phyloP scores from a whole-genome alignment of 2,888 invertebrate genomes.

The Lottia gigantea region DNA sequence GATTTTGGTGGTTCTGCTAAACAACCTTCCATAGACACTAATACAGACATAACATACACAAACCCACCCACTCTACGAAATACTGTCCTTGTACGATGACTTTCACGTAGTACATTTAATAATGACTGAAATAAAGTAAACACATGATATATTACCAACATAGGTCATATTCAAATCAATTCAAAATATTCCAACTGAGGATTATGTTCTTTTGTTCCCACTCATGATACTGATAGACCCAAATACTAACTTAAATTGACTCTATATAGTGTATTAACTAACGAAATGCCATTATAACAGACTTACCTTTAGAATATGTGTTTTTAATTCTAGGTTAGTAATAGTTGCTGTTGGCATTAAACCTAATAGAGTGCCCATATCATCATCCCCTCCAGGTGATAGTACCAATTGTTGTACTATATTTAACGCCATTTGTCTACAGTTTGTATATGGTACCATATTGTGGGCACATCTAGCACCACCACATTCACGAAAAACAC shows the following conservation, averaged over 20 bases:
- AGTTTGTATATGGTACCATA: slow-evolving; percentile 73
- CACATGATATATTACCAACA: too few species aligned
- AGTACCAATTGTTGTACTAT: slow-evolving; percentile 67
- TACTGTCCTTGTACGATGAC: slow-evolving; percentile 94
- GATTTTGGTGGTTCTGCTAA: slow-evolving; percentile 69
- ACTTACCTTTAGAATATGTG: slow-evolving; percentile 79
- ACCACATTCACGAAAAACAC: slow-evolving; percentile 91
- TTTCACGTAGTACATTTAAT: slow-evolving; percentile 89
- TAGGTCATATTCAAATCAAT: too few species aligned
- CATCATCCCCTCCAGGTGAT: slow-evolving; percentile 93
- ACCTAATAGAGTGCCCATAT: slow-evolving; percentile 91
- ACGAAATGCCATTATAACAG: background rate
- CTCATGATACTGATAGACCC: too few species aligned
- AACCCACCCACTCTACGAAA: slow-evolving; percentile 98
- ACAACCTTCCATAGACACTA: slow-evolving; percentile 88
- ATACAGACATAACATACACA: slow-evolving; percentile 94
- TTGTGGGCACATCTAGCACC: slow-evolving; percentile 93
- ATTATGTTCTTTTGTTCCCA: too few species aligned
- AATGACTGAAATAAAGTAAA: slow-evolving; percentile 73
- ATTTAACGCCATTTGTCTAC: slow-evolving; percentile 84
- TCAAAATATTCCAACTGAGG: too few species aligned
- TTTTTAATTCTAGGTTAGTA: slow-evolving; percentile 84
- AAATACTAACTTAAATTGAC: too few species aligned
- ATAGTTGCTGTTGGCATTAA: slow-evolving; percentile 91
- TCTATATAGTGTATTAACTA: too few species aligned